These are phyloP conservation scores for Drymonia ruficornis DNA, from an alignment of 2,888 invertebrate genomes.

Conservation along the genomic window DNA sequence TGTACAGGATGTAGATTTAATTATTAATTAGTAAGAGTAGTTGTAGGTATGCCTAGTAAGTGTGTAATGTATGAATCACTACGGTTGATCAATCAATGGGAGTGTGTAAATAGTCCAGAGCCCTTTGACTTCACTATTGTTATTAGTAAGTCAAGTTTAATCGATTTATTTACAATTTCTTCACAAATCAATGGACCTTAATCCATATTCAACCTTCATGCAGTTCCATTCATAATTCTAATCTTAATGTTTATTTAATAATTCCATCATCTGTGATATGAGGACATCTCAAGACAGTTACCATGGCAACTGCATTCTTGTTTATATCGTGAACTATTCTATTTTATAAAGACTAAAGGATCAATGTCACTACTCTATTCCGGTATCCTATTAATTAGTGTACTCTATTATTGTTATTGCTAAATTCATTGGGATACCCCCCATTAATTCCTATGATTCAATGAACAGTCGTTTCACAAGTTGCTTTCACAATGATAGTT, in stretches of 20 bases:
- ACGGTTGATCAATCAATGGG: too few species aligned
- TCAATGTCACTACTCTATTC: background rate
- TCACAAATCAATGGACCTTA: background rate
- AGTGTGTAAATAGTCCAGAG: background rate
- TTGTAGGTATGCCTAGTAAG: too few species aligned
- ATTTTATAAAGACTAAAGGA: too few species aligned
- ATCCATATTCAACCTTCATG: background rate
- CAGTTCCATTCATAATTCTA: conserved; percentile 4
- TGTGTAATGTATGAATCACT: too few species aligned
- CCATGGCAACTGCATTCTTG: background rate
- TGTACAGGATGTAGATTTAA: too few species aligned
- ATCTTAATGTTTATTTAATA: conserved; percentile 9
- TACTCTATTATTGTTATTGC: background rate
- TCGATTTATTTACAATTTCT: background rate
- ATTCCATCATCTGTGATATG: conserved; percentile 5
- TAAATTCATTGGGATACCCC: conserved; percentile 14
- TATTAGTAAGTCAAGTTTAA: conserved; percentile 2
- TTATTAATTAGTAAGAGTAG: background rate
- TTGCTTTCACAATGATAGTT: background rate
- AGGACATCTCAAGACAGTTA: background rate
- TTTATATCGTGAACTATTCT: too few species aligned
- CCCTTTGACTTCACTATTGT: background rate
- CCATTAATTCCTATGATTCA: background rate
- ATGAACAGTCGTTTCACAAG: background rate
- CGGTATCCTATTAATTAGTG: background rate